These are phyloP conservation scores for Cephalopholis sonnerati DNA, from an alignment of 2,113 vertebrate species.

Conservation along the genomic window DNA sequence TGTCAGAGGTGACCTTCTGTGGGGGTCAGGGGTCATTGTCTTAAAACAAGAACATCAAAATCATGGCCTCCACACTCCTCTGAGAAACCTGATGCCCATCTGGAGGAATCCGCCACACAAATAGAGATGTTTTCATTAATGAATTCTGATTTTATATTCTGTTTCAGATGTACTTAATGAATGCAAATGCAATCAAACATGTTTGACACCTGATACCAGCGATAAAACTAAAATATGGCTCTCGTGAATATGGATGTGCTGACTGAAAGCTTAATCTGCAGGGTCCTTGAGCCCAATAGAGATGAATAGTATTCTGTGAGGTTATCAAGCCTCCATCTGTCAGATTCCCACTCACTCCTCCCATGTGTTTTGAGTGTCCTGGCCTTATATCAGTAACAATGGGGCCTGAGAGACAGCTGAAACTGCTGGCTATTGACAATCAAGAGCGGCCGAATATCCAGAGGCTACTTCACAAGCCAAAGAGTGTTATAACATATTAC, in stretches of 20 bases:
- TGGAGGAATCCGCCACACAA: slow-evolving; percentile 60
- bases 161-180: neutral
- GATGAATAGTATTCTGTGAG: slow-evolving; percentile 39
- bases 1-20: slow-evolving; percentile 79
- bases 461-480: neutral
- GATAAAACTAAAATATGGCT: slow-evolving; percentile 7
- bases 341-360: slow-evolving; percentile 61
- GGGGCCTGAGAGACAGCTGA: slow-evolving; percentile 37
- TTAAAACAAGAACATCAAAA: slow-evolving; percentile 74
- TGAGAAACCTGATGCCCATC: slow-evolving; percentile 72
- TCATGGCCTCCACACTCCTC: slow-evolving; percentile 31
- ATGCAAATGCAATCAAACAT: slow-evolving; percentile 38
- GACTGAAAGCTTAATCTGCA: slow-evolving; percentile 58
- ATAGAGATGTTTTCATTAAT: neutral
- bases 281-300: slow-evolving; percentile 32
- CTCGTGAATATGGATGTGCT: slow-evolving; percentile 58
- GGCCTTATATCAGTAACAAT: slow-evolving; percentile 53
- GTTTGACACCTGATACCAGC: slow-evolving; percentile 6
- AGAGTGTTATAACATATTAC: neutral
- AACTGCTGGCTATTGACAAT: slow-evolving; percentile 22
- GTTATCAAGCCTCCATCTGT: slow-evolving; percentile 66
- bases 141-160: neutral
- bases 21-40: slow-evolving; percentile 76
- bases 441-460: neutral
- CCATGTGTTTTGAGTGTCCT: slow-evolving; percentile 30